Evolutionary conservation across 2,113 vertebrate genomes (phyloP).

Genomic region (Hemiscyllium ocellatum): DNA sequence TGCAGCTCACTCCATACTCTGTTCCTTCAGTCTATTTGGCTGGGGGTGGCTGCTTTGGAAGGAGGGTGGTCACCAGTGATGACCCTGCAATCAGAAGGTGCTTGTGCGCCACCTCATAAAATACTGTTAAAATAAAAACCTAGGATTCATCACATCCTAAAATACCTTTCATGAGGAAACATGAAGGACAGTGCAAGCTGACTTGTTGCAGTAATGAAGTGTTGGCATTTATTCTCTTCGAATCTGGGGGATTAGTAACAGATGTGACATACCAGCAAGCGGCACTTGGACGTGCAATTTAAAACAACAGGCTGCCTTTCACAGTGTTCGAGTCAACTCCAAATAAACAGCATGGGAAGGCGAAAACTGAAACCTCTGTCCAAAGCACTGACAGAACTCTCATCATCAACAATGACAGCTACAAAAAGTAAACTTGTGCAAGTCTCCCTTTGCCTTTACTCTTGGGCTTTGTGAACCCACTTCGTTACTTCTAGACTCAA

Average conservation of each 20-base stretch:
- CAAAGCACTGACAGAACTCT: neutral
- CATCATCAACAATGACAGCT: neutral
- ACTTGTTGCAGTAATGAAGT: constrained; percentile 64
- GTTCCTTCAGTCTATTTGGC: too few species aligned
- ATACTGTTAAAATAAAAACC: constrained; percentile 56
- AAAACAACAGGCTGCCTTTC: neutral
- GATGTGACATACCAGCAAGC: constrained; percentile 48
- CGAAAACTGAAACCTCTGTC: neutral
- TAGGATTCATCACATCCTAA: constrained; percentile 59
- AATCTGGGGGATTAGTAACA: constrained; percentile 65
- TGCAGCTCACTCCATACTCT: too few species aligned
- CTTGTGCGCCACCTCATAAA: neutral
- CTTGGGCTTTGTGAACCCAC: too few species aligned
- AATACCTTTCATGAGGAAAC: constrained; percentile 59
- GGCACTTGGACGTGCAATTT: neutral
- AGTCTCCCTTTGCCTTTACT: too few species aligned
- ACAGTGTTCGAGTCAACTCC: neutral
- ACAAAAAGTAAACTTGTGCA: too few species aligned
- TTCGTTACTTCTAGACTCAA: too few species aligned
- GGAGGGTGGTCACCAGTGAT: too few species aligned
- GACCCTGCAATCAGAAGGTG: too few species aligned
- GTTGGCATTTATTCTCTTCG: constrained; percentile 64
- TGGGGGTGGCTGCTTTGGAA: too few species aligned
- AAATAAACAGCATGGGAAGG: neutral
- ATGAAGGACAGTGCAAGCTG: constrained; percentile 59